Evolutionary conservation across 2,113 vertebrate genomes (phyloP), one percentile per base, ranked within the genome.

Genomic region (Acrocephalus kingi): DNA sequence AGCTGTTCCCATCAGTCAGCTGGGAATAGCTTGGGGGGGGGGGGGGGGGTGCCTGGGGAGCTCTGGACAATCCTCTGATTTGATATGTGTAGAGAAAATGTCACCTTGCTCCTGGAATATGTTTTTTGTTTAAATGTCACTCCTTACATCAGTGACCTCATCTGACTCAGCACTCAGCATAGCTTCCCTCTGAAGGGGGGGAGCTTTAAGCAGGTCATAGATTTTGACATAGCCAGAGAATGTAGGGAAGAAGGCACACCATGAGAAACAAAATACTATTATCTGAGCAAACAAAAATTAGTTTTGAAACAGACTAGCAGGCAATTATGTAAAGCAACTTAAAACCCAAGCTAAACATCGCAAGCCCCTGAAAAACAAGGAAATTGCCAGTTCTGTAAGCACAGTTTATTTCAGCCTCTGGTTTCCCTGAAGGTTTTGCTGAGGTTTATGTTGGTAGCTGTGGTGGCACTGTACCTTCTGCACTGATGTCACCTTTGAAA

Each of bases 1-100:
- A 93, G 13, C 92, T 97, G 94, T 73, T 91, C 67, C 89, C 58
- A 39, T 97, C 91, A 89, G 49, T 94, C 86, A 89, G 35, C 63
- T 68, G 59, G 62, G 69, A 86, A 73, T 67, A 89, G 63, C 73
- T 84, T 76, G 21, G 30, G 16, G 27, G 1, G 5, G 37, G 43
- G 43, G 30, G 48, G 39, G 24, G 10, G 13, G 9, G 21, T 77
- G 69, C 37, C 85, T 52, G 39, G 15, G 45, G 90, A 96, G 91
- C 69, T 91, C 92, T 90, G 71, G 61, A 89, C 71, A 81, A 61
- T 52, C 76, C 59, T 83, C 67, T 56, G 46, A 24, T 93, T 91
- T 86, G 69, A 5, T 89, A 62, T 67, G 66, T 84, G 64, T 66
- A 58, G 33, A 83, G 96, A 92, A 85, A 95, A 94, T 96, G 80